A percentile compares a stretch with the other conserved stretches of the same genome.
phyloP scores from a whole-genome alignment of 2,113 vertebrate species.

The Craseonycteris thonglongyai region DNA sequence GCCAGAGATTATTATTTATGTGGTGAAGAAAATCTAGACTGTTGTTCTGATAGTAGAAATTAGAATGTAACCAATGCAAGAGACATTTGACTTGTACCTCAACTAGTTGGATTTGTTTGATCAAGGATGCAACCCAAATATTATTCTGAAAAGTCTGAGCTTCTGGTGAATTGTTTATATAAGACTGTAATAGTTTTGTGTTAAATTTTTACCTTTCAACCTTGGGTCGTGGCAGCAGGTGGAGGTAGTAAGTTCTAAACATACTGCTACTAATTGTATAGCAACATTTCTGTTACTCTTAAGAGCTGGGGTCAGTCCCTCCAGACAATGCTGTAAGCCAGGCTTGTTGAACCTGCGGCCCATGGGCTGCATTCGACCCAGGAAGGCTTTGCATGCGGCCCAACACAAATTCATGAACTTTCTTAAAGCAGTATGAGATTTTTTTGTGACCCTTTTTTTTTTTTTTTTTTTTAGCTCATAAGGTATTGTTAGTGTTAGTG shows the following conservation, averaged over 20 bases:
- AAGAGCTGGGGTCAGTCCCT: background rate
- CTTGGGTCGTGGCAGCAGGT: background rate
- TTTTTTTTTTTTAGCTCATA: no score
- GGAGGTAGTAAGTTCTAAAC: background rate
- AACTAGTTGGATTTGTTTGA: background rate
- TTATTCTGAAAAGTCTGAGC: background rate
- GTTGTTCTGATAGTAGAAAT: constrained; percentile 9
- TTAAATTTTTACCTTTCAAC: background rate
- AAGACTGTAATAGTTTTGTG: background rate
- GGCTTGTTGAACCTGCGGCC: no score
- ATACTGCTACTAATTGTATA: background rate
- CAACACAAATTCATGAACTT: no score
- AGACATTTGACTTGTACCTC: background rate
- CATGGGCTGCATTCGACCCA: no score
- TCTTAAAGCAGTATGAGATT: no score
- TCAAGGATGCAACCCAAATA: background rate
- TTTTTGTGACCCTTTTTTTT: no score
- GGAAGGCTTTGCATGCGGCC: no score
- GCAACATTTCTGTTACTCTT: background rate
- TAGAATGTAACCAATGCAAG: background rate
- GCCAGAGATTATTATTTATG: background rate
- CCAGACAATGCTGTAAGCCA: background rate
- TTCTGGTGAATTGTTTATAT: background rate
- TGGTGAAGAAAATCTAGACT: background rate
- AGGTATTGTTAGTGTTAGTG: no score